These are phyloP conservation scores for Stratiolaelaps scimitus DNA, from an alignment of 1,140 invertebrate genomes.

Conservation along the genomic window DNA sequence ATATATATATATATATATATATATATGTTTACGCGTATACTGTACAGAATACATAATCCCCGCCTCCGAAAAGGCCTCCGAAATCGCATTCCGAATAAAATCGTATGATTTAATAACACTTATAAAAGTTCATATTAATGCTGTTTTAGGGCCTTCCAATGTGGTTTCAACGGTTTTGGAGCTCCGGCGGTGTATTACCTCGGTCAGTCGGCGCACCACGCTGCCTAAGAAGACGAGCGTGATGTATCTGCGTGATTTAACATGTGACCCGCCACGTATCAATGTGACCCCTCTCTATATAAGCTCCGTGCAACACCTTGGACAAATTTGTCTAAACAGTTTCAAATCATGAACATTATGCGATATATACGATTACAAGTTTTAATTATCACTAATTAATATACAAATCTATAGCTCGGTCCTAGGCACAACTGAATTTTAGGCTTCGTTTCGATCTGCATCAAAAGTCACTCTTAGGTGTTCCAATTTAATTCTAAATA, in stretches of 20 bases:
- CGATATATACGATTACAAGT: too few relatives aligned
- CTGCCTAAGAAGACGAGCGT: background rate
- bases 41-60: background rate
- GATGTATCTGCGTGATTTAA: background rate
- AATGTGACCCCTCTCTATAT: too few relatives aligned
- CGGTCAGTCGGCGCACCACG: background rate
- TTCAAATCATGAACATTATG: too few relatives aligned
- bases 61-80: background rate
- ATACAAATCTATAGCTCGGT: too few relatives aligned
- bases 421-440: too few relatives aligned
- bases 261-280: background rate
- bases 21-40: background rate
- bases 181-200: conserved; percentile 5
- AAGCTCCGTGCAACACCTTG: too few relatives aligned
- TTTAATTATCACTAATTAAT: too few relatives aligned
- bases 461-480: too few relatives aligned
- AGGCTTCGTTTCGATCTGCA: too few relatives aligned
- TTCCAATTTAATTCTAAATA: too few relatives aligned
- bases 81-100: background rate
- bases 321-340: too few relatives aligned
- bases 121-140: background rate
- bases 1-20: too few relatives aligned
- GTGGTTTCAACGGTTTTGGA: conserved; percentile 23
- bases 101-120: background rate
- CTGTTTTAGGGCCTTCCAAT: conserved; percentile 12